A percentile compares a stretch with the other conserved stretches of the same genome.
phyloP scores from a whole-genome alignment of 2,113 vertebrate species.

The Mohoua ochrocephala region DNA sequence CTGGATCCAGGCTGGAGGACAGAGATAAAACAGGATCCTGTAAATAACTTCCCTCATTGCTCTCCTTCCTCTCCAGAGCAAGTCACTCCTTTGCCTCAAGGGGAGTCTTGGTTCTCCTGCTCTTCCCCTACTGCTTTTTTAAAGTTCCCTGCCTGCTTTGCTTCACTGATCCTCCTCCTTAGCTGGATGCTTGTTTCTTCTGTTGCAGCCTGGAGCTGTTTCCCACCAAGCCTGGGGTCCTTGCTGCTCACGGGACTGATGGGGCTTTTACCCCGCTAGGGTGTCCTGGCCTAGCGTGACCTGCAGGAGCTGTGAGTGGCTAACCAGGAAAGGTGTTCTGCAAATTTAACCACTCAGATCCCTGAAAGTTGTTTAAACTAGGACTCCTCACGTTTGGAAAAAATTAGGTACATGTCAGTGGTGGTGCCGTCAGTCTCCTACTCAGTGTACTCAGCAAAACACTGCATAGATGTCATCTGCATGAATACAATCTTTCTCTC shows the following conservation, averaged over 20 bases:
- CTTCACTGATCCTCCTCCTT: background rate
- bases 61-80: background rate
- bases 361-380: background rate
- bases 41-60: background rate
- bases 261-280: background rate
- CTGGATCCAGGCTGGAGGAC: background rate
- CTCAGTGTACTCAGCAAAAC: background rate
- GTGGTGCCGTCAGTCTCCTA: rapidly evolving
- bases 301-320: background rate
- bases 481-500: background rate
- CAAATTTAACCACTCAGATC: background rate
- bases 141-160: background rate
- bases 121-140: background rate
- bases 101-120: background rate
- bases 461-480: background rate
- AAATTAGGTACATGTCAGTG: background rate
- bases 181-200: background rate
- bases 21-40: background rate
- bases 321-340: background rate
- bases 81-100: background rate
- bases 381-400: background rate
- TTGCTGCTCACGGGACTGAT: background rate
- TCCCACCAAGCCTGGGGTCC: background rate
- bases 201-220: background rate
- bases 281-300: background rate